Base-by-base conservation (phyloP, 1,140 invertebrate species). In the Drosophila parabipectinata region DNA sequence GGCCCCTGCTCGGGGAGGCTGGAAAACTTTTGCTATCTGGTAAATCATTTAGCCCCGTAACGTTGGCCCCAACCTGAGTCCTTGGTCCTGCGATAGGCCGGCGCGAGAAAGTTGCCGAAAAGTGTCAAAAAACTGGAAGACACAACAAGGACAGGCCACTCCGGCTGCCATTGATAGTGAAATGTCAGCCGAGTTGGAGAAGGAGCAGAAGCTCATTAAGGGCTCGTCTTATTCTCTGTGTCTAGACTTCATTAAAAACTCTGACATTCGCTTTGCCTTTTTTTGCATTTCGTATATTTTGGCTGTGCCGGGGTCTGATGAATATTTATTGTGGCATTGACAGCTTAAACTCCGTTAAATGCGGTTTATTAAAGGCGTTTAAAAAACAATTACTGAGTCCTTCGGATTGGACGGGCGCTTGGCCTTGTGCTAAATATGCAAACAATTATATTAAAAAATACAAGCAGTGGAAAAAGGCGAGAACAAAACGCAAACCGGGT, bases 201-300 rank as follows among this genome's bases (percentile, higher is more conserved):
- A 32, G 34, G 12, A 37, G 32, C 18, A 6, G 37, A 48, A 66
- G 83, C 82, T 68, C 64, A 87, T 87, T 85, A 82, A 50, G 77
- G 44, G 26, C 28, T 32, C 24, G 14, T 45, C 41, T 72, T 82
- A 62, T 77, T 74, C 52, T 47, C 53, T 45, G 59, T 59, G 83
- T 88, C 83, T 83, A 88, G 84, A 88, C 83, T 88, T 83, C 64
- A 83, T 88, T 83, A 88, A 79, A 77, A 88, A 71, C 30, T 54
- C 53, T 47, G 50, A 28, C 45, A 14, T 55, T 71, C 15, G 44
- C 28, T 59, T 59, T 51, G 32, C 68, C 18, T 15, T 53, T 53
- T 66, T 39, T 48, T 44, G 21, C 21, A 21, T 21, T 21, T 21
- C 21, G 21, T 7, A 6, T 5, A 6, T 15, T 12, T 9, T 30